phyloP scores from a whole-genome alignment of 2,888 invertebrate genomes.

The Lapara coniferarum region DNA sequence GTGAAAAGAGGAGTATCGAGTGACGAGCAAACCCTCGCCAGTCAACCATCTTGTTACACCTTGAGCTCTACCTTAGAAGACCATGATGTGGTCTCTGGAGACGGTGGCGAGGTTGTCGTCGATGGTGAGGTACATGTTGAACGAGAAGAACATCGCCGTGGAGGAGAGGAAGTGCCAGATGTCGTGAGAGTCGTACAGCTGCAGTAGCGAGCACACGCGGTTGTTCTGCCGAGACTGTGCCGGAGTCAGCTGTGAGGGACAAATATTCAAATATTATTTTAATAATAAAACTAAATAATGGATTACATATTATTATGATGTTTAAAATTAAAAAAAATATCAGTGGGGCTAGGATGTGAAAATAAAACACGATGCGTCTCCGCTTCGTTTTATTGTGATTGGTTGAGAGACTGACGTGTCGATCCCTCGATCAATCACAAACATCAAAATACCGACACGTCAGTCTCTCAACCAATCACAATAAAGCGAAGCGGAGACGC shows the following conservation, averaged over 20 bases:
- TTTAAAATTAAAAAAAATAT: no score
- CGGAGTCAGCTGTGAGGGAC: slow-evolving; percentile 79
- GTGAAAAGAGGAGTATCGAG: not conserved
- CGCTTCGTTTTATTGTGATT: no score
- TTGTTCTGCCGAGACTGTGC: slow-evolving; percentile 91
- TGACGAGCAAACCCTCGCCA: not conserved
- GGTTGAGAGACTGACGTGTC: no score
- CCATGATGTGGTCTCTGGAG: slow-evolving; percentile 64
- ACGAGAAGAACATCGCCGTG: slow-evolving; percentile 92
- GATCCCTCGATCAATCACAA: no score
- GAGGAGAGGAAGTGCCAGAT: slow-evolving; percentile 94
- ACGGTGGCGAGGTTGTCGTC: slow-evolving; percentile 85
- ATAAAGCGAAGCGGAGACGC: no score
- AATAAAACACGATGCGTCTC: no score
- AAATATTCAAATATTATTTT: not conserved
- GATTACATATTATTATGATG: no score
- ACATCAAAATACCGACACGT: no score
- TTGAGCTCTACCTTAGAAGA: slow-evolving; percentile 45
- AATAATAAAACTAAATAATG: no score
- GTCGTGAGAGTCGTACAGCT: slow-evolving; percentile 93
- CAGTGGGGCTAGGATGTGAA: no score
- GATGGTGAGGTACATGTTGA: slow-evolving; percentile 91
- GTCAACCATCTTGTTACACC: not conserved
- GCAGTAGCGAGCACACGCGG: slow-evolving; percentile 86
- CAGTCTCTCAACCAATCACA: no score